Base-by-base conservation (phyloP, 1,140 invertebrate species). In the Copidosoma floridanum region DNA sequence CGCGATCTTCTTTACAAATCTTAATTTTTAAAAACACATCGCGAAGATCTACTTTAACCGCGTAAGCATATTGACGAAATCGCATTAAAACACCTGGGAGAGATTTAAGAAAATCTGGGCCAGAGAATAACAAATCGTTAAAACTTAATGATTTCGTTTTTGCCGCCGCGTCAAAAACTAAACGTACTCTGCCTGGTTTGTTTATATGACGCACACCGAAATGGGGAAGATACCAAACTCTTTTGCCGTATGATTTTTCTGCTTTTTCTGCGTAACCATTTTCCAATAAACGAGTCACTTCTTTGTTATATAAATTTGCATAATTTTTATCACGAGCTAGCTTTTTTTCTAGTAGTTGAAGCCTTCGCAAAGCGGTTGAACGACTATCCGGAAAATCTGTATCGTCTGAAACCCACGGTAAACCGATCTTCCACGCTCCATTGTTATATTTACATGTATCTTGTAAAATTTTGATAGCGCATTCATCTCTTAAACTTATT, bases 11-110 rank as follows among this genome's bases (percentile, higher is more conserved):
- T 50, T 32, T n/a, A 8, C 5, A 2, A 8, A 50, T 50, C 32
- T 50, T 32, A 29, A 50, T 50, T 27, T 32, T 27, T 27, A 50
- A 29, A 32, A 50, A 50, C 47, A 50, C 32, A 24, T 50, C 47
- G 7, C 18, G 7, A 16, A 50, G 18, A 20, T 50, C 47, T 5
- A 27, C 47, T 20, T 29, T 29, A 26, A 50, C 8, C 6, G 47
- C 47, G 16, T 20, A 50, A 11, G 47, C 27, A 20, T 27, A 50
- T 14, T 50, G 47, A 10, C 47, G 47, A 50, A 50, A 50, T 12
- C 47, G 26, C 47, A 50, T 50, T 7, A 50, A 29, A 18, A 50
- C 47, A 6, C 47, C 47, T 2, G 20, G 0, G 18, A 50, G 32
- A 27, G 47, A 50, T 32, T 50, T 50, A 7, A 50, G 20, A 29